Conservation (phyloP, 2,113 vertebrate genomes). For the Pipa parva region DNA sequence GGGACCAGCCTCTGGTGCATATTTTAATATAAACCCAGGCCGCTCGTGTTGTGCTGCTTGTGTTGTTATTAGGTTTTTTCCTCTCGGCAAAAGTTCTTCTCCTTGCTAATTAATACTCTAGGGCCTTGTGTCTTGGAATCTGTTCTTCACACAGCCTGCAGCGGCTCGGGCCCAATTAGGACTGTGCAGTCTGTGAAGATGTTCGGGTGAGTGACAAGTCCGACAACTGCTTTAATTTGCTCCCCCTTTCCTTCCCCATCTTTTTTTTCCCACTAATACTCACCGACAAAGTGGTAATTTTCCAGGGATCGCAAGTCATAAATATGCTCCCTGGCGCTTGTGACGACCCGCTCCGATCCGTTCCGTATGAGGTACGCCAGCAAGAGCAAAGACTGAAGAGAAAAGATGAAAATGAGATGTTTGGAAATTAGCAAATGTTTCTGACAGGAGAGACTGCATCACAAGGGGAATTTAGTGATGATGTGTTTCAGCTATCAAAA, state of each 20-base stretch:
- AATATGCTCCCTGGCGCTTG: constrained; percentile 96
- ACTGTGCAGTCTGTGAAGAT: constrained; percentile 70
- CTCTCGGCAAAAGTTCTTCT: constrained; percentile 80
- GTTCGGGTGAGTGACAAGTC: constrained; percentile 76
- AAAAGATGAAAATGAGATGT: constrained; percentile 25
- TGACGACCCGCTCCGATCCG: constrained; percentile 96
- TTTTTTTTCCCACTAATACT: constrained; percentile 64
- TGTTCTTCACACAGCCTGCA: constrained; percentile 80
- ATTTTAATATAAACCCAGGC: constrained; percentile 78
- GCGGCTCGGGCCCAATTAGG: constrained; percentile 82
- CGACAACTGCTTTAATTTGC: constrained; percentile 79
- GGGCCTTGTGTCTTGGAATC: constrained; percentile 77
- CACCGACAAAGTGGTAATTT: constrained; percentile 98
- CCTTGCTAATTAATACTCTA: constrained; percentile 87
- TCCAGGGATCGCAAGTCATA: constrained; percentile 97
- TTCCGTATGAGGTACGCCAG: constrained; percentile 96
- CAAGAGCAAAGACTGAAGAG: constrained; percentile 85
- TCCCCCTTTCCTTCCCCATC: constrained; percentile 72
- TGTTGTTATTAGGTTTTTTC: constrained; percentile 78
- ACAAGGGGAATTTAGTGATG: background rate
- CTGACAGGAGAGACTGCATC: background rate
- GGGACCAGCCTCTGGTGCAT: constrained; percentile 78
- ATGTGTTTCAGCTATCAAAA: background rate
- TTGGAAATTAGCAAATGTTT: background rate
- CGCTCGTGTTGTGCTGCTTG: constrained; percentile 81